Evolutionary conservation across 1,140 invertebrate species (phyloP).

Genomic region (Mercenaria mercenaria): DNA sequence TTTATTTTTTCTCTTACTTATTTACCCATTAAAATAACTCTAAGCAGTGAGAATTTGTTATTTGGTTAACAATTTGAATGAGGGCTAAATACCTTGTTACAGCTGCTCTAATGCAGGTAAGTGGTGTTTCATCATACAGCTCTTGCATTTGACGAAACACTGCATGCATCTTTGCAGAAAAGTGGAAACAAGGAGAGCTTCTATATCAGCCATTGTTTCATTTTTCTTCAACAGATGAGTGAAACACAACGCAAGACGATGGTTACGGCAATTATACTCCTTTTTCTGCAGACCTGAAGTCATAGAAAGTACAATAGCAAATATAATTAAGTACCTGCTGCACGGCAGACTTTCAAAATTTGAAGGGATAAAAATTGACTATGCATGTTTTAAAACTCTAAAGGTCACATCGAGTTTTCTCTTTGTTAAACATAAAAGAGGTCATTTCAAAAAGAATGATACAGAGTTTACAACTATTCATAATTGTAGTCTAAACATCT

Average conservation of each 20-base stretch:
- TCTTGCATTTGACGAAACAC: slow-evolving; percentile 46
- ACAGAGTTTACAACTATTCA: too few relatives aligned
- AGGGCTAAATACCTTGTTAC: slow-evolving; percentile 44
- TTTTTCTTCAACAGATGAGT: slow-evolving; percentile 55
- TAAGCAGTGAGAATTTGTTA: slow-evolving; percentile 23
- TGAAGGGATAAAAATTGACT: too few relatives aligned
- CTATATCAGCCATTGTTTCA: slow-evolving; percentile 30
- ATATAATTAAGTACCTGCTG: too few relatives aligned
- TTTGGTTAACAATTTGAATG: neutral
- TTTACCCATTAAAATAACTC: slow-evolving; percentile 47
- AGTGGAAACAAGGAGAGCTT: slow-evolving; percentile 53
- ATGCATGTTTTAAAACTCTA: neutral
- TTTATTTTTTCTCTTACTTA: slow-evolving; percentile 26
- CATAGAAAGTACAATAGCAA: neutral
- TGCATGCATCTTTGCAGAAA: slow-evolving; percentile 48
- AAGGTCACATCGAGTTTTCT: neutral
- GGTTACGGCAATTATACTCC: slow-evolving; percentile 60
- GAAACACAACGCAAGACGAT: slow-evolving; percentile 64
- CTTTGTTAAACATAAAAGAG: neutral
- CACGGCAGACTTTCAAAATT: too few relatives aligned
- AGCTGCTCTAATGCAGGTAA: slow-evolving; percentile 42
- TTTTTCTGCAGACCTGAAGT: slow-evolving; percentile 60
- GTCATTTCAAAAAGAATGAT: too few relatives aligned
- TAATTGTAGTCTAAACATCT: too few relatives aligned
- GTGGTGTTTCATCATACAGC: slow-evolving; percentile 49